Percentiles rank a stretch among this genome's conserved stretches.
Conservation (phyloP, 2,888 invertebrate genomes). For the Dendrolimus houi region DNA sequence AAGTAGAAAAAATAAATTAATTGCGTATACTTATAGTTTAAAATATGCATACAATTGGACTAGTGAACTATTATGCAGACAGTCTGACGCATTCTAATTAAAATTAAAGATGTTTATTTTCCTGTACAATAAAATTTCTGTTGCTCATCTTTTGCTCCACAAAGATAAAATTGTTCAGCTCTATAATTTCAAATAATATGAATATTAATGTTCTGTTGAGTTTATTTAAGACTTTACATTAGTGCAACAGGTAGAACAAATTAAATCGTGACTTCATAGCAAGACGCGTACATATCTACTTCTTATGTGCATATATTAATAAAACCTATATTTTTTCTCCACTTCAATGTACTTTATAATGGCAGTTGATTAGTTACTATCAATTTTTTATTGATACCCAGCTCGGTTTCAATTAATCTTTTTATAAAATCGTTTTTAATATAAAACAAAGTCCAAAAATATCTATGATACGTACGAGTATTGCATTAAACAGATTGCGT, state of each 20-base stretch:
- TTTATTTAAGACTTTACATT: not conserved
- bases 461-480: not conserved
- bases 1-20: no score
- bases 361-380: not conserved
- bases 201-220: not conserved
- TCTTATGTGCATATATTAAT: not conserved
- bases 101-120: not conserved
- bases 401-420: not conserved
- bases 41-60: not conserved
- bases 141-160: not conserved
- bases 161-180: not conserved
- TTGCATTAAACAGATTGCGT: not conserved
- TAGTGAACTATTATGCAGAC: not conserved
- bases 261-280: not conserved
- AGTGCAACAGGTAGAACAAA: not conserved
- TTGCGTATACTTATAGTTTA: no score
- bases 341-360: not conserved
- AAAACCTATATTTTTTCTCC: not conserved
- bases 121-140: not conserved
- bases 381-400: not conserved
- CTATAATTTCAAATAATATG: not conserved
- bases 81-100: not conserved
- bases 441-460: not conserved
- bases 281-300: not conserved
- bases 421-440: not conserved